phyloP scores from a whole-genome alignment of 2,888 invertebrate genomes.

The Sicus ferrugineus region DNA sequence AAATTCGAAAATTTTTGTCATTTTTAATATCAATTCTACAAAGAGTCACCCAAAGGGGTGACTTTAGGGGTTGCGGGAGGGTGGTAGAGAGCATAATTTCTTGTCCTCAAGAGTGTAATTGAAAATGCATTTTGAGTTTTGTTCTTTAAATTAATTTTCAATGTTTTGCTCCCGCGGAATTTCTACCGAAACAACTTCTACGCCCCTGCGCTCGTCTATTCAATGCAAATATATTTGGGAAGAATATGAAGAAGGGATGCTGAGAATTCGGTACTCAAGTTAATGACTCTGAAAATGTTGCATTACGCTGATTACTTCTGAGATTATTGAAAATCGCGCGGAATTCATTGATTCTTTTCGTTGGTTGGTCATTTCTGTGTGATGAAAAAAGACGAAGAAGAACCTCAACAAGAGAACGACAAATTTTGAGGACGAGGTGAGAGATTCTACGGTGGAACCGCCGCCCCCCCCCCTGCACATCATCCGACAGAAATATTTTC shows the following conservation, averaged over 20 bases:
- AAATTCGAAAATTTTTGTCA: slow-evolving; percentile 14
- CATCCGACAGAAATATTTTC: too few species aligned
- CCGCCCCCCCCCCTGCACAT: too few species aligned
- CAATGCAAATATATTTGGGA: not conserved
- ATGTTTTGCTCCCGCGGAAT: too few species aligned
- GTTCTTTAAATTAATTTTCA: too few species aligned
- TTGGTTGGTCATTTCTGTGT: not conserved
- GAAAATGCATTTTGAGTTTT: too few species aligned
- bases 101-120: not conserved
- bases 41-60: too few species aligned
- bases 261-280: slow-evolving; percentile 26
- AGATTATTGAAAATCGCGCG: slow-evolving; percentile 3
- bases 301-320: slow-evolving; percentile 37
- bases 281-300: slow-evolving; percentile 28
- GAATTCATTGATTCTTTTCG: not conserved
- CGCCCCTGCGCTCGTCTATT: not conserved
- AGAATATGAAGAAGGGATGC: not conserved
- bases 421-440: not conserved
- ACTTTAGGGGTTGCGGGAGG: too few species aligned
- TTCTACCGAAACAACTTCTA: not conserved
- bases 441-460: too few species aligned
- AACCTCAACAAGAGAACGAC: not conserved
- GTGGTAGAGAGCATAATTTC: not conserved
- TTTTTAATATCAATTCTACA: slow-evolving; percentile 19
- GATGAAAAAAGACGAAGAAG: not conserved